These are phyloP conservation scores for Axis porcinus DNA, from an alignment of 2,113 vertebrate species.

Conservation along the genomic window DNA sequence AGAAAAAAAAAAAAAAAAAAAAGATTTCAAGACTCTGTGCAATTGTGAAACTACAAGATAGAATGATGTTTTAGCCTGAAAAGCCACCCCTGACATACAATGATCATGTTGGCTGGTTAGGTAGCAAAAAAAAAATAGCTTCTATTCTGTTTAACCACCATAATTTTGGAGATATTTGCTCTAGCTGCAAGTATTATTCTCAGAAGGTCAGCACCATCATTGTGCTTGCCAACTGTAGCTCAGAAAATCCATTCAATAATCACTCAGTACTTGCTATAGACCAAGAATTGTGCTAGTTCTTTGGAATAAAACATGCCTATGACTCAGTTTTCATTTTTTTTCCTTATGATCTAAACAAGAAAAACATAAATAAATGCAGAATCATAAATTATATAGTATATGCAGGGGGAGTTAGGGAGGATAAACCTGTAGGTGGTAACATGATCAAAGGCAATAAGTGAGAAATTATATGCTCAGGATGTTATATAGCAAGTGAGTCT, in stretches of 20 bases:
- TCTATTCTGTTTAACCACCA: neutral
- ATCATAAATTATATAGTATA: neutral
- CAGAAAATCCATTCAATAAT: neutral
- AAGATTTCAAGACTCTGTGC: neutral
- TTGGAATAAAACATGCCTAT: neutral
- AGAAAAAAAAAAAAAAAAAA: neutral
- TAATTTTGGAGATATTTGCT: neutral
- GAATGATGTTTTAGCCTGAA: neutral
- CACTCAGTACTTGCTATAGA: neutral
- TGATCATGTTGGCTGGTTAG: neutral
- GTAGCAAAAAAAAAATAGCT: neutral
- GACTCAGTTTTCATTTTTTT: neutral
- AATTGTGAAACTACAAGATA: neutral
- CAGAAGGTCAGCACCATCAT: neutral
- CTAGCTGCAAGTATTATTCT: neutral
- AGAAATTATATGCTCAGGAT: neutral
- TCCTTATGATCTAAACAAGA: neutral
- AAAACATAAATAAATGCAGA: neutral
- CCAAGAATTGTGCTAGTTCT: neutral
- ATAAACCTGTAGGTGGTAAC: neutral
- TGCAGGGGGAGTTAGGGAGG: neutral
- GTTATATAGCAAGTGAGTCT: neutral
- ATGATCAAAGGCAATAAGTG: neutral
- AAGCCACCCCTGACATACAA: neutral
- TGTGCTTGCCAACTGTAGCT: neutral